Conservation (phyloP, 1,140 invertebrate genomes). For the Achatina immaculata region DNA sequence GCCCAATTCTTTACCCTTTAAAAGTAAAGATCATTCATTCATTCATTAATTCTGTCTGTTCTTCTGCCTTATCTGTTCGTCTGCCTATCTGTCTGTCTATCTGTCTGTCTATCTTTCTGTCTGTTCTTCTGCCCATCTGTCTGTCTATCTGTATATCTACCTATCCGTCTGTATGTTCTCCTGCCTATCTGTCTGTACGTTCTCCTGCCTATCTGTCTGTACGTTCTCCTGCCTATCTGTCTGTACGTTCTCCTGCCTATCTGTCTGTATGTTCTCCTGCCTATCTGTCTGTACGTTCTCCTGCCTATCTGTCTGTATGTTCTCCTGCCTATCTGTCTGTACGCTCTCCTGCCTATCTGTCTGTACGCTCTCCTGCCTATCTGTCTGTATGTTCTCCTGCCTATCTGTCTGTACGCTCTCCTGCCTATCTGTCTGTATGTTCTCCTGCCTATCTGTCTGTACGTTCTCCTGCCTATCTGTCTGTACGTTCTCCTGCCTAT, state of each 20-base stretch:
- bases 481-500: background rate
- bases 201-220: background rate
- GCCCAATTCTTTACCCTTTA: no score
- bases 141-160: background rate
- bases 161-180: background rate
- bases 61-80: background rate
- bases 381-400: background rate
- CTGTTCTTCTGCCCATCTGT: background rate
- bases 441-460: background rate
- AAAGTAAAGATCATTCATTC: no score
- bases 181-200: no score
- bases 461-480: background rate
- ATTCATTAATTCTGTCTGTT: no score
- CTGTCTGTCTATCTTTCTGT: background rate
- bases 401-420: background rate
- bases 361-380: background rate
- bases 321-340: background rate
- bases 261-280: background rate
- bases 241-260: background rate
- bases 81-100: background rate
- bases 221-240: background rate
- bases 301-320: no score
- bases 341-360: background rate
- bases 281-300: background rate
- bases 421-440: no score